Conservation (phyloP, 2,797 vertebrate genomes). For the Psittacula echo region DNA sequence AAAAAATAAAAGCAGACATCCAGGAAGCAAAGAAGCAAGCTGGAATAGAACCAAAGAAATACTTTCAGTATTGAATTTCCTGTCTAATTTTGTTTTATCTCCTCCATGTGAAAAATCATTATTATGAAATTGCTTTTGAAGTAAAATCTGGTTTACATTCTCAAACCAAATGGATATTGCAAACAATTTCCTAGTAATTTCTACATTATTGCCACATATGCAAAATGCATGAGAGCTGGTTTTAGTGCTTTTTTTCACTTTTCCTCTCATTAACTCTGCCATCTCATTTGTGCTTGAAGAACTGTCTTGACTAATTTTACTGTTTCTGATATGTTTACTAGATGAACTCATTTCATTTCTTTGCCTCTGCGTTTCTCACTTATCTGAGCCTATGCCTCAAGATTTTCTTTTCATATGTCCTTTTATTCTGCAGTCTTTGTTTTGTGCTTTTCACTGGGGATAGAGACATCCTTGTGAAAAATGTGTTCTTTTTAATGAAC, state of each 20-base stretch:
- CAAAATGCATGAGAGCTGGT: background rate
- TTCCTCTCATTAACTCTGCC: background rate
- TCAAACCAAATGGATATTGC: background rate
- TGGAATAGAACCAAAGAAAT: background rate
- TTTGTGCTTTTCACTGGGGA: background rate
- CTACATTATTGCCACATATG: background rate
- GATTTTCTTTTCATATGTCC: background rate
- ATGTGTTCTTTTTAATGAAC: conserved; percentile 16
- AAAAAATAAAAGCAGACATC: background rate
- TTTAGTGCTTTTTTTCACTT: background rate
- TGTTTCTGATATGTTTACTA: background rate
- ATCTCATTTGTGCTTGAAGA: background rate
- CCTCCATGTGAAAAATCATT: background rate
- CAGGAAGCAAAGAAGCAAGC: background rate
- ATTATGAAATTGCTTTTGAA: conserved; percentile 16
- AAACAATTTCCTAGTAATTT: background rate
- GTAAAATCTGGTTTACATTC: conserved; percentile 12
- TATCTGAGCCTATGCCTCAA: background rate
- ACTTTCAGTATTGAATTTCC: background rate
- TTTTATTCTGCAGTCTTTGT: background rate
- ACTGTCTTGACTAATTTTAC: background rate
- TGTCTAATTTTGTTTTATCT: conserved; percentile 16
- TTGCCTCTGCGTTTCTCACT: background rate
- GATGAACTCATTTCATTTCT: background rate
- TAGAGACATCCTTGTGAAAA: background rate